Evolutionary conservation across 2,888 invertebrate genomes (phyloP), one percentile per base, ranked within the genome.

Genomic region (Drosophila mulleri): DNA sequence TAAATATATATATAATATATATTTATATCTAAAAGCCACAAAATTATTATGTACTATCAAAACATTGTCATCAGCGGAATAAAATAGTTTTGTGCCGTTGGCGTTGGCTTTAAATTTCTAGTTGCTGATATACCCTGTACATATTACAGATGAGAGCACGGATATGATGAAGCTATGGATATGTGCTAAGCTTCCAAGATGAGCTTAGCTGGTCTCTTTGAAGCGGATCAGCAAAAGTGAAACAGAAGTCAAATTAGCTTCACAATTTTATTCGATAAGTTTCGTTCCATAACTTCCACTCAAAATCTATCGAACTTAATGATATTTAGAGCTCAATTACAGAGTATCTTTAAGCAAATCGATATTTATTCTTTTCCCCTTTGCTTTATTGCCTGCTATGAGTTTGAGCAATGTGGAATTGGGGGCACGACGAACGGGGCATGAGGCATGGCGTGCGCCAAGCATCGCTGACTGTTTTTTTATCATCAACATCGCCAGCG

Each of bases 391-490:
- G 82, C n/a, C 53, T n/a, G 39, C n/a, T 26, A 23, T 39, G n/a
- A 39, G 39, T 63, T 67, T 67, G 72, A 66, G 52, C 50, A 63
- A 23, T 58, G 35, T n/a, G n/a, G 72, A 16, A 52, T 12, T 16
- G 60, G 60, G 53, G 39, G 29, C 18, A 35, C 29, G 23, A 11
- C 12, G 57, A 32, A 44, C 2, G 42, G 41, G 50, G 37, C 44
- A 37, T 57, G 50, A 42, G 23, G 59, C 35, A 66, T 67, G 68
- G 75, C 79, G 75, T 86, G 86, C 77, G 88, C 82, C 85, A 82
- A 85, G 80, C 88, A 82, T 71, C 77, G 77, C 63, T 82, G 77
- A 45, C 80, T 80, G 65, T 75, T 82, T 53, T 37, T 78, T 82
- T 73, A 88, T 80, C 83, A 77, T 65, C 67, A 76, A 63, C 83